Evolutionary conservation across 2,888 invertebrate genomes (phyloP), one percentile per base, ranked within the genome.

Genomic region (Hyposoter dolosus): DNA sequence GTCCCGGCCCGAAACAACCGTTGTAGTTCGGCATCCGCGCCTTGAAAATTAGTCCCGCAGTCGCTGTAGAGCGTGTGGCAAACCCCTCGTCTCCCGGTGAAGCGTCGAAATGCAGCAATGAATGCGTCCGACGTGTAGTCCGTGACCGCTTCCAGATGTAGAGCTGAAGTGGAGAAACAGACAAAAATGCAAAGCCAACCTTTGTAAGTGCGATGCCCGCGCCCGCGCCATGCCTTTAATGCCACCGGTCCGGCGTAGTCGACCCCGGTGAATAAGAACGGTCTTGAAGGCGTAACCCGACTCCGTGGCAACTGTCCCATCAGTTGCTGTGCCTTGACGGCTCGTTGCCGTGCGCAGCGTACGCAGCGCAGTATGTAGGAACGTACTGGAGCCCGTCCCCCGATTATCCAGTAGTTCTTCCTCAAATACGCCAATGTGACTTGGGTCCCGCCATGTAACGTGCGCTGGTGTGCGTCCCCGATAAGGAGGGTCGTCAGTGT

Each of bases 281-380:
- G 72, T 53, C 68, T 45, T 43, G 76, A 32, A 19, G 82, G 56
- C 28, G 68, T 74, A 23, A 87, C 83, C 6, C 88, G 66, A 17
- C 83, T 65, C 3, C 79, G 40, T 9, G 91, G 91, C 7, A 91
- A 86, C 19, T 91, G 77, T 19, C 88, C 91, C 91, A 92, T 92
- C 6, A 89, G 56, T 56, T 90, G 91, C 9, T 88, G 75, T 32
- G 84, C 74, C 40, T 79, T 65, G 45, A 50, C 43, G 19, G 66
- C 74, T 17, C 72, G 74, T 53, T 50, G 50, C 15, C 83, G 71
- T 23, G 78, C 74, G 43, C 83, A 78, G 12, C 32, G 66, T 3
- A 88, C 35, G 32, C 84, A 89, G 32, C 84, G 76, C 9, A 75
- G 79, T 9, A 88, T 80, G 28, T 74, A 12, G 12, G 80, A 68